Evolutionary conservation across 2,888 invertebrate genomes (phyloP), one percentile per base, ranked within the genome.

Genomic region (Myopa tessellatipennis): DNA sequence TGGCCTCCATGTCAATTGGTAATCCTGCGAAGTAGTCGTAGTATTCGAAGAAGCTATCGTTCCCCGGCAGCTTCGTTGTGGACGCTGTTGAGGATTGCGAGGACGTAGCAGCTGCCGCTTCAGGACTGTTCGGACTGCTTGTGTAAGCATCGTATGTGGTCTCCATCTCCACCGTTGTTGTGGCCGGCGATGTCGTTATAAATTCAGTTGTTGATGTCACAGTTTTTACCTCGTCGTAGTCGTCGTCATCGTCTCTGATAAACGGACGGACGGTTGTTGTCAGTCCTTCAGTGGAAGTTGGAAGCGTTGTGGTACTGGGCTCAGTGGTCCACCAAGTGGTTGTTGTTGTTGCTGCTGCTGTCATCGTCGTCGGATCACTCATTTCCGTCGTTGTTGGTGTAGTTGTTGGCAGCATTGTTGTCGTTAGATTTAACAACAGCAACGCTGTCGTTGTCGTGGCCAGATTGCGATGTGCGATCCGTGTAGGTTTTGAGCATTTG

Each of bases 401-500:
- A 63, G 79, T 76, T 40, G 80, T 82, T 45, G 80, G 50, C 68
- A 79, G 26, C 73, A 80, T 34, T 26, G 80, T 80, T 6, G 91
- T 87, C 76, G 86, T 88, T 77, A 88, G 79, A 78, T 86, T 87
- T 26, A 90, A 87, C 76, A 91, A 81, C 58, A 90, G 83, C 55
- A 89, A 85, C 6, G 90, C 82, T 12, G 90, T 88, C 5, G 88
- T 85, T 16, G 90, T 81, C 10, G 89, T 87, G 5, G 88, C 85
- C n/a, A 89, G 81, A 5, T 87, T 84, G n/a, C 80, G 80, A 76
- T 82, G 82, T 40, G 81, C 81, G 52, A 85, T 80, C 12, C 83
- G 81, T 72, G 79, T 84, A 36, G 85, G 84, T 65, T 84, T 86
- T 83, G 88, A 85, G 85, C 86, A 89, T 83, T 85, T 86, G 45